Conservation (phyloP, 2,113 vertebrate genomes). For the Colaptes auratus region DNA sequence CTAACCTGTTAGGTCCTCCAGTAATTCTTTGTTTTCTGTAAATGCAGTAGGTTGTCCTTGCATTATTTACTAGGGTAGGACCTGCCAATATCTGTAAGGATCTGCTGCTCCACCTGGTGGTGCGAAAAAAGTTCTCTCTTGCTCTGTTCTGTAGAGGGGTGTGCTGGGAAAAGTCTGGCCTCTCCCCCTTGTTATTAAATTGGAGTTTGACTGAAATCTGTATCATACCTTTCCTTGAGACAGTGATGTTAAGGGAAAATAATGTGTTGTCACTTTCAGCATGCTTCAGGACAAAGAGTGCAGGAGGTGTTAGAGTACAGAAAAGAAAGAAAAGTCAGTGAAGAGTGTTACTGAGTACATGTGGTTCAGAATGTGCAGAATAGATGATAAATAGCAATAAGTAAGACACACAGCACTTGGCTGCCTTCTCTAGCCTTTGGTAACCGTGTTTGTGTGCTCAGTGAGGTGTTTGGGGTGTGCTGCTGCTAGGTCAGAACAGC, state of each 20-base stretch:
- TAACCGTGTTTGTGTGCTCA: not conserved
- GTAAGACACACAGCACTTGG: not conserved
- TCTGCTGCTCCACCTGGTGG: constrained; percentile 70
- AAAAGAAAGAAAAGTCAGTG: not conserved
- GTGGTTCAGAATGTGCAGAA: not conserved
- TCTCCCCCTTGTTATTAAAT: not conserved
- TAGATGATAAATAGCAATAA: not conserved
- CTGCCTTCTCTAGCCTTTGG: not conserved
- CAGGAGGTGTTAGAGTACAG: not conserved
- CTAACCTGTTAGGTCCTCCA: not conserved
- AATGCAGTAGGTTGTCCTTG: not conserved
- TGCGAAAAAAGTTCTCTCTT: not conserved
- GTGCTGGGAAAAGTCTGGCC: not conserved
- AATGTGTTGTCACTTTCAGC: not conserved
- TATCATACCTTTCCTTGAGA: not conserved
- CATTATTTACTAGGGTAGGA: not conserved
- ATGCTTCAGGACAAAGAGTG: not conserved
- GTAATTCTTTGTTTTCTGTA: not conserved
- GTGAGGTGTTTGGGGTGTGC: not conserved
- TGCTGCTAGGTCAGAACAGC: not conserved
- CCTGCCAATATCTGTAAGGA: constrained; percentile 12
- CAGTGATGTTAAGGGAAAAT: not conserved
- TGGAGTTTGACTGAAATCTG: not conserved
- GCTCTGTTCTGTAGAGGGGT: fast-evolving
- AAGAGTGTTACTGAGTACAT: not conserved